phyloP scores from a whole-genome alignment of 2,888 invertebrate genomes.

The Argyresthia albistria region DNA sequence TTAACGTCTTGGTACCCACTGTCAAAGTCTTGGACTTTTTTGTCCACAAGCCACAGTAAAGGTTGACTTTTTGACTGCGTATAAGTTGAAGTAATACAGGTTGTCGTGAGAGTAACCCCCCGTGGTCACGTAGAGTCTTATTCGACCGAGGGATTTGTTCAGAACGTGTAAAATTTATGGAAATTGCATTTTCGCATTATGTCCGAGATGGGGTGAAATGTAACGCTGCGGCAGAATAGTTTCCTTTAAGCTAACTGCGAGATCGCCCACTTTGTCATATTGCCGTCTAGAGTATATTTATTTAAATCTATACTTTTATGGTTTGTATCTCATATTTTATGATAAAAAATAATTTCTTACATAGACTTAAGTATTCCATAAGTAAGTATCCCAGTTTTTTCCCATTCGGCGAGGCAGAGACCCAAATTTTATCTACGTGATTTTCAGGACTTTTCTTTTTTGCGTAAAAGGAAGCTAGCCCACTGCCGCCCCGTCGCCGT shows the following conservation, averaged over 20 bases:
- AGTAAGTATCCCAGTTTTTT: no score
- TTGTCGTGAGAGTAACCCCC: slow-evolving; percentile 1
- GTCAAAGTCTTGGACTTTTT: no score
- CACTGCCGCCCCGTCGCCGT: no score
- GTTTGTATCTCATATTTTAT: neutral
- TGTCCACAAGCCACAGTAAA: no score
- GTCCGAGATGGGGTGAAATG: slow-evolving; percentile 41
- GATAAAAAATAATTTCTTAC: neutral
- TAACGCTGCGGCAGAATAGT: slow-evolving; percentile 25
- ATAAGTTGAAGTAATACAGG: no score
- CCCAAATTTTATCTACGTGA: no score
- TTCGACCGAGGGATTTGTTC: slow-evolving; percentile 56
- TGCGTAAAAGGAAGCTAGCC: no score
- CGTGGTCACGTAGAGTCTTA: slow-evolving; percentile 61
- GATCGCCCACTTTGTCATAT: neutral
- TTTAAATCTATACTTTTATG: neutral
- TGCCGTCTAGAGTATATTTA: neutral
- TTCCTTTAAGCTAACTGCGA: slow-evolving; percentile 17
- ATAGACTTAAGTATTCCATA: no score
- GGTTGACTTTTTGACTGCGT: no score
- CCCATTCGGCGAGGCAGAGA: no score
- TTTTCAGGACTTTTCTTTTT: no score
- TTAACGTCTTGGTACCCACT: no score
- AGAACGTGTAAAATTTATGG: slow-evolving; percentile 70
- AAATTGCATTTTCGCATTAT: slow-evolving; percentile 67